Evolutionary conservation across 2,113 vertebrate species (phyloP).

Genomic region (Nannobrachium achirus): DNA sequence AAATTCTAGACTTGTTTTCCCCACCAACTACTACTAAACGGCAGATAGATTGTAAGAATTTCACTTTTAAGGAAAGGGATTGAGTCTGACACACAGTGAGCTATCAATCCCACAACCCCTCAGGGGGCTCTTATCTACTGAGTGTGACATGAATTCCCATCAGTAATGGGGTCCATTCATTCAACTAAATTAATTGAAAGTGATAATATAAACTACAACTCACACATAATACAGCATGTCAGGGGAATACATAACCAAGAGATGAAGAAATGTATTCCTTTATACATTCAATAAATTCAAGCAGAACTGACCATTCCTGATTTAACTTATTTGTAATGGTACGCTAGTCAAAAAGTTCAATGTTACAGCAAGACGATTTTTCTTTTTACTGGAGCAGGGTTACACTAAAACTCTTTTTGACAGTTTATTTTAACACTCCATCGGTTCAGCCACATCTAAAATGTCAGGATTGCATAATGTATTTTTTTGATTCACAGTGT

Average conservation of each 20-base stretch:
- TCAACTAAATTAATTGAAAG: not conserved
- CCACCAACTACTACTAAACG: too few species aligned
- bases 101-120: not conserved
- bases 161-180: not conserved
- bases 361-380: not conserved
- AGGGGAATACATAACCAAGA: too few species aligned
- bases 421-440: not conserved
- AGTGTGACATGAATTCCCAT: not conserved
- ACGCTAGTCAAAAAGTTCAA: not conserved
- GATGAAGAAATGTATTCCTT: too few species aligned
- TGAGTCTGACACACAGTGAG: not conserved
- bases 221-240: not conserved
- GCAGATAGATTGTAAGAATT: too few species aligned
- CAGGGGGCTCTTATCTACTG: not conserved
- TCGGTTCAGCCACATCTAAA: not conserved
- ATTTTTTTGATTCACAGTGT: not conserved
- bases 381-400: too few species aligned
- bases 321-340: conserved; percentile 22
- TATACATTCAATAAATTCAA: too few species aligned
- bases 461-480: conserved; percentile 10
- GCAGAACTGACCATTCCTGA: too few species aligned
- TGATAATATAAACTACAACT: not conserved
- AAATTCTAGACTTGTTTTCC: too few species aligned
- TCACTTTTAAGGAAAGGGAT: too few species aligned
- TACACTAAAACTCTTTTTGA: not conserved